Conservation (phyloP, 1,140 invertebrate genomes). For the Eurosta solidaginis region DNA sequence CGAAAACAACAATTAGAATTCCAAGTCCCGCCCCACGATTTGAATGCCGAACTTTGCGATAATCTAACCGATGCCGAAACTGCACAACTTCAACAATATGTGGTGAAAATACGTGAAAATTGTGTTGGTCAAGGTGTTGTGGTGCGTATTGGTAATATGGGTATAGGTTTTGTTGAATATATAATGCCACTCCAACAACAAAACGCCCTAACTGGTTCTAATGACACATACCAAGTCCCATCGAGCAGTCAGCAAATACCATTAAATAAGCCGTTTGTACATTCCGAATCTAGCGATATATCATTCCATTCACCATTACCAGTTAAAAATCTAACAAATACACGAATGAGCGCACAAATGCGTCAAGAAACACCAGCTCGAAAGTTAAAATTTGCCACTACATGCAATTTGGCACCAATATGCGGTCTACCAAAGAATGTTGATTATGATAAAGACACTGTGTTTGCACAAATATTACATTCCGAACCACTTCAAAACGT, state of each 20-base stretch:
- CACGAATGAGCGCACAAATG: conserved; percentile 48
- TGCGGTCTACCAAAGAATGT: conserved; percentile 49
- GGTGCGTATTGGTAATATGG: conserved; percentile 61
- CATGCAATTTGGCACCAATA: conserved; percentile 47
- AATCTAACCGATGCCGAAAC: conserved; percentile 68
- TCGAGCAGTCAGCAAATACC: neutral
- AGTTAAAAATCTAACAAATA: conserved; percentile 44
- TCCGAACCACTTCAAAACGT: conserved; percentile 48
- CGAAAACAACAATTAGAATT: conserved; percentile 77
- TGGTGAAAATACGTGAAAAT: conserved; percentile 67
- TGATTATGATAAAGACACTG: conserved; percentile 52
- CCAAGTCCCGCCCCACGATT: conserved; percentile 80
- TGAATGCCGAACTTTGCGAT: conserved; percentile 68
- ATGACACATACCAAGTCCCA: conserved; percentile 35
- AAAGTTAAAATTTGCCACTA: conserved; percentile 53
- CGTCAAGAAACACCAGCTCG: conserved; percentile 56
- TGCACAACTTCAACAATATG: conserved; percentile 68
- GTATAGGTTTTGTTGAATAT: conserved; percentile 36
- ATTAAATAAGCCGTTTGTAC: neutral
- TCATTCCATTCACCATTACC: conserved; percentile 53
- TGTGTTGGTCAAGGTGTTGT: conserved; percentile 68
- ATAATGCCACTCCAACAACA: conserved; percentile 16
- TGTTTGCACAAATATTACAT: conserved; percentile 54
- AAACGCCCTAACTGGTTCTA: conserved; percentile 21
- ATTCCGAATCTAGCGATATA: conserved; percentile 31